These are phyloP conservation scores for Smutsia gigantea DNA, from an alignment of 2,797 vertebrate species.

Conservation along the genomic window DNA sequence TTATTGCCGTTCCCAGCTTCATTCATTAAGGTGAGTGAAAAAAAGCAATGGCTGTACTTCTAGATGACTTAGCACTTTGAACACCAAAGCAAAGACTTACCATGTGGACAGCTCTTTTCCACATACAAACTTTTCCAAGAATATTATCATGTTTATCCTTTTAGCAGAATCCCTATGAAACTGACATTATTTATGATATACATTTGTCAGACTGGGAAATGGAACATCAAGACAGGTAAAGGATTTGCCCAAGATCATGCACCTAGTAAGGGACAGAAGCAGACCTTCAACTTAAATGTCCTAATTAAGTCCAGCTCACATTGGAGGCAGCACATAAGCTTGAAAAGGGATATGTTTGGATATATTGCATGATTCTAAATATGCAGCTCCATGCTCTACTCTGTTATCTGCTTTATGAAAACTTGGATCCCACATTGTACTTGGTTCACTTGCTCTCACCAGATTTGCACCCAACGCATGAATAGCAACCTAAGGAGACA, in stretches of 20 bases:
- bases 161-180: background rate
- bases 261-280: background rate
- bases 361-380: background rate
- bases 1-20: background rate
- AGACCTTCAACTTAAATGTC: background rate
- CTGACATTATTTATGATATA: background rate
- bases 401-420: background rate
- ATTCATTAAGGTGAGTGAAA: background rate
- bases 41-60: background rate
- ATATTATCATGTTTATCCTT: background rate
- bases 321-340: background rate
- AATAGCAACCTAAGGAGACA: background rate
- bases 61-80: background rate
- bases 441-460: background rate
- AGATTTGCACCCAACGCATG: background rate
- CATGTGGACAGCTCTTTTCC: no score
- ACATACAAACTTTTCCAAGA: background rate
- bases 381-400: background rate
- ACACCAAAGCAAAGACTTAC: background rate
- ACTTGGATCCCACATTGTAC: background rate
- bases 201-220: background rate
- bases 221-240: background rate
- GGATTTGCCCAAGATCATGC: background rate
- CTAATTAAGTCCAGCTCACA: background rate
- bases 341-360: background rate